Base-by-base conservation (phyloP, 2,888 invertebrate genomes). In the Ennomos fuscantarius region DNA sequence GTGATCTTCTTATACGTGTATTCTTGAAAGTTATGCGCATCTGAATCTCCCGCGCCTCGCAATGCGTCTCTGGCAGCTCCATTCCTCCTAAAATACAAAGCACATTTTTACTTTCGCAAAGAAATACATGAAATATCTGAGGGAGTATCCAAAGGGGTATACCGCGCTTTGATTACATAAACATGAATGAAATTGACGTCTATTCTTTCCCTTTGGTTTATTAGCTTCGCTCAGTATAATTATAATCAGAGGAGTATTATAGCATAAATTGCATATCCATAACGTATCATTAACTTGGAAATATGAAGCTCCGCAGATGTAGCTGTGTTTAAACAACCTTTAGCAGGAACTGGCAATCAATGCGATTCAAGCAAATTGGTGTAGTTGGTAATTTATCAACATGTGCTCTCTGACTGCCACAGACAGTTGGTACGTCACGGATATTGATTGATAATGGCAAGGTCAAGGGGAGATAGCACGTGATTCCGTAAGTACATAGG, bases 1-100 rank as follows among this genome's bases (percentile, higher is more conserved):
- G 98, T 98, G 74, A 98, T 98, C 93, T 98, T 98, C 92, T 98
- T 97, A 89, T 98, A 98, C 34, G 98, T 98, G 88, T 98, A 97
- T 87, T 98, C 98, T 88, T 97, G 97, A 93, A 98, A 96, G 82
- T 96, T 95, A 88, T 98, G 98, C 65, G 95, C 95, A 55, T 95
- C 95, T 12, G 94, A 93, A 73, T 96, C 96, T 24, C 92, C 93
- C 52, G 92, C 93, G 40, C 91, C 88, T 63, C 93, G 89, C 79
- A 93, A 93, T 55, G 93, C 92, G 63, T 95, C 95, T 66, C 93
- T 92, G 32, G 94, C 93, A 50, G 94, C 94, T 66, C 96, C 96
- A 86, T 96, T 96, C 89, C 96, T 95, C 94, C 96, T 95, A 88
- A 64, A 82, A 81, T 65, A 70, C 56, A 66, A 37, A 52, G 44